Evolutionary conservation across 2,113 vertebrate species (phyloP).

Genomic region (Meles meles): DNA sequence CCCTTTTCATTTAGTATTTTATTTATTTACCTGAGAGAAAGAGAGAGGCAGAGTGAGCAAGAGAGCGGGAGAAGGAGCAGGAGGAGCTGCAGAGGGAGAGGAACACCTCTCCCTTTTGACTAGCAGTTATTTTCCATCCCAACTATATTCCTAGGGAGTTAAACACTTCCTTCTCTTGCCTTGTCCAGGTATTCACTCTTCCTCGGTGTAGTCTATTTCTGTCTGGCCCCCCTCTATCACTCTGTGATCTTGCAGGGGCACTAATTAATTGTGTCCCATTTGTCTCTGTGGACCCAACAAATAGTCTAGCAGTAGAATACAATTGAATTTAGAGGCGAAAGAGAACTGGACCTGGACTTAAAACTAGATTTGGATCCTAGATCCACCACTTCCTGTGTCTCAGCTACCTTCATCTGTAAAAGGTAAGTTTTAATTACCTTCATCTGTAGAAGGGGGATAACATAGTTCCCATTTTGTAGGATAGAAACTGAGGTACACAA

Average conservation of each 20-base stretch:
- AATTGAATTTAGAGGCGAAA: not conserved
- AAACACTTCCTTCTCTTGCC: not conserved
- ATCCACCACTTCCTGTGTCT: not conserved
- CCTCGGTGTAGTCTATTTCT: not conserved
- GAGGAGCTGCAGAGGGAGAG: not conserved
- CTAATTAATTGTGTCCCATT: not conserved
- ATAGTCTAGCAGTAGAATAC: not conserved
- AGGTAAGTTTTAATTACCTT: too few species aligned
- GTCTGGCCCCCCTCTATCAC: not conserved
- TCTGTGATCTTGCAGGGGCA: not conserved
- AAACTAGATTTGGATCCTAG: not conserved
- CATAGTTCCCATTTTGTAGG: not conserved
- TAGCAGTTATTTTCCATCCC: not conserved
- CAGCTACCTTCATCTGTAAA: not conserved
- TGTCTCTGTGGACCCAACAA: not conserved
- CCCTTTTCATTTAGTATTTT: not conserved
- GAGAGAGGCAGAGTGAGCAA: too few species aligned
- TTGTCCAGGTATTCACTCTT: not conserved
- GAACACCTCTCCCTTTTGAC: not conserved
- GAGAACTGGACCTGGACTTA: not conserved
- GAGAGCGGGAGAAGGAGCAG: not conserved
- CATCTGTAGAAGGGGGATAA: too few species aligned
- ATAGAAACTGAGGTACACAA: not conserved
- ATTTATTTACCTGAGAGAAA: not conserved
- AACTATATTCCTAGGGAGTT: not conserved